These are phyloP conservation scores for Picathartes gymnocephalus DNA, from an alignment of 2,113 vertebrate species.

Conservation along the genomic window DNA sequence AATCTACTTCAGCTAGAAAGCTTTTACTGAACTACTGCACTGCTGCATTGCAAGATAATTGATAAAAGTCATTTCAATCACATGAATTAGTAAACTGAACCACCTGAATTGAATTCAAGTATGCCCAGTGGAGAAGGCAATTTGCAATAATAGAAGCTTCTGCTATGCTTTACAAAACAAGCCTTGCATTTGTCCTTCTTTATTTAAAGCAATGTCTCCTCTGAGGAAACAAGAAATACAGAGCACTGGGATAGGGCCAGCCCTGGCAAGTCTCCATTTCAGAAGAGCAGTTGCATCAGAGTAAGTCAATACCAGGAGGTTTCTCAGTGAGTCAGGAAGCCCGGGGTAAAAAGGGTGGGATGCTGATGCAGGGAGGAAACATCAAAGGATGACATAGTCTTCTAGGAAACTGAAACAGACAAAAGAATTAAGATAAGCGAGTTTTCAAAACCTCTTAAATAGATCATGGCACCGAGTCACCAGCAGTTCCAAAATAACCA, in stretches of 20 bases:
- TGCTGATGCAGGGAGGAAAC: slow-evolving; percentile 28
- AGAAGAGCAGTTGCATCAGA: slow-evolving; percentile 44
- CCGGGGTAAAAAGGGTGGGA: background rate
- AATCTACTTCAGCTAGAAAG: slow-evolving; percentile 26
- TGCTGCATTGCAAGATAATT: slow-evolving; percentile 4
- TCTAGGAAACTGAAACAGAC: slow-evolving; percentile 17
- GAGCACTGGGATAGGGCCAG: background rate
- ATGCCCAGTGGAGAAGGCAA: slow-evolving; percentile 25
- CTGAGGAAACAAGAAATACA: slow-evolving; percentile 40
- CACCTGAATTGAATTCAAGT: slow-evolving; percentile 36
- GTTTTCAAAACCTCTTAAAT: background rate
- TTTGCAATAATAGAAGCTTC: slow-evolving; percentile 22
- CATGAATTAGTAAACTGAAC: slow-evolving; percentile 13
- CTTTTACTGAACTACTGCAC: background rate
- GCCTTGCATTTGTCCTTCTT: slow-evolving; percentile 40
- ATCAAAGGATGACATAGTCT: slow-evolving; percentile 38
- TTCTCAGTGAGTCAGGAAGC: slow-evolving; percentile 50
- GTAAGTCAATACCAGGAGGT: background rate
- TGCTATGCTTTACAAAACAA: slow-evolving; percentile 27
- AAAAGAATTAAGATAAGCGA: slow-evolving; percentile 19
- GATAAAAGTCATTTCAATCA: slow-evolving; percentile 10
- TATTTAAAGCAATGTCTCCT: slow-evolving; percentile 28
- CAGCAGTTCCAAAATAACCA: background rate
- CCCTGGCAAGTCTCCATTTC: slow-evolving; percentile 30
- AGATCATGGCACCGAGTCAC: background rate